phyloP scores from a whole-genome alignment of 2,113 vertebrate genomes.

The Stegostoma tigrinum region DNA sequence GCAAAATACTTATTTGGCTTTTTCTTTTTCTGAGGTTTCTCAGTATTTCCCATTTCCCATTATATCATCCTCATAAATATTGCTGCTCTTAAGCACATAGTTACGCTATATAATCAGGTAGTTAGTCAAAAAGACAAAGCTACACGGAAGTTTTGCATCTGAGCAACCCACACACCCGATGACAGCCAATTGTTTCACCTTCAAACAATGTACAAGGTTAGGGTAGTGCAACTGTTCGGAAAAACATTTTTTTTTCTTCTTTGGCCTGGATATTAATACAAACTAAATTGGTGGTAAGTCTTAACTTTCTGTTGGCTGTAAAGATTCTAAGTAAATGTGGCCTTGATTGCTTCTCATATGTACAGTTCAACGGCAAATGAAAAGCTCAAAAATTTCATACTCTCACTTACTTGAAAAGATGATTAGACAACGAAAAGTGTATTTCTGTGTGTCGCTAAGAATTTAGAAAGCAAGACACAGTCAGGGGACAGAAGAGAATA shows the following conservation, averaged over 20 bases:
- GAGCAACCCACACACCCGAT: background rate
- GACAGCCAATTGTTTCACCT: background rate
- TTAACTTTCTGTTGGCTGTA: background rate
- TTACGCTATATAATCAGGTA: background rate
- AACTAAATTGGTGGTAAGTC: background rate
- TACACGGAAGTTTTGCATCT: background rate
- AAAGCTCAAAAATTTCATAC: background rate
- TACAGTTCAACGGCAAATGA: background rate
- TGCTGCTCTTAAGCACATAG: background rate
- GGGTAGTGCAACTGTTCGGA: background rate
- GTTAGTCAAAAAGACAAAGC: background rate
- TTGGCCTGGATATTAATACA: background rate
- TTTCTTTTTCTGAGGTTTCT: background rate
- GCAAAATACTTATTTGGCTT: background rate
- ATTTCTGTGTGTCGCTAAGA: background rate
- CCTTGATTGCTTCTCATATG: background rate
- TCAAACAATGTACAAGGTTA: background rate
- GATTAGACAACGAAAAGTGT: background rate
- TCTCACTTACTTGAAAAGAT: background rate
- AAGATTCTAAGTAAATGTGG: background rate
- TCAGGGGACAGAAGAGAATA: background rate
- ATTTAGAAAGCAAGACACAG: background rate
- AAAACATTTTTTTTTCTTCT: background rate
- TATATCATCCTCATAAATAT: background rate
- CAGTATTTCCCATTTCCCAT: background rate